Conservation (phyloP, 2,113 vertebrate genomes). For the Echinops telfairi region DNA sequence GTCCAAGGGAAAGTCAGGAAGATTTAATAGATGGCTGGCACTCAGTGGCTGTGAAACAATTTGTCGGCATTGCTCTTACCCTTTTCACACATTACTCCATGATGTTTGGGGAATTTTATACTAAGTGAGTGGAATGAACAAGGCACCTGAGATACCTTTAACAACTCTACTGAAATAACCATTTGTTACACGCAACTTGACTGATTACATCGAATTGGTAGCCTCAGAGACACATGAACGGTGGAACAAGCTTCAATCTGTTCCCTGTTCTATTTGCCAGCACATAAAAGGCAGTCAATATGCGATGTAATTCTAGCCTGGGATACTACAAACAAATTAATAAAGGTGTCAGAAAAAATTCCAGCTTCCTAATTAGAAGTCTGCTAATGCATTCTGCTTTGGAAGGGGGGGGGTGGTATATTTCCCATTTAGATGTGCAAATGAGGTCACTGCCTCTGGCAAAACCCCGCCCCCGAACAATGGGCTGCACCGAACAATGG, state of each 20-base stretch:
- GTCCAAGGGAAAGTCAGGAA: background rate
- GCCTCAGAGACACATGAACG: constrained; percentile 18
- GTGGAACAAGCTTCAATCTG: background rate
- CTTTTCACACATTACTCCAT: background rate
- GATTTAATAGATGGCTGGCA: constrained; percentile 59
- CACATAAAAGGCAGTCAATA: background rate
- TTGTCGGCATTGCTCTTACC: background rate
- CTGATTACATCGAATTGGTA: constrained; percentile 72
- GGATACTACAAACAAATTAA: background rate
- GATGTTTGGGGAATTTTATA: too few relatives aligned
- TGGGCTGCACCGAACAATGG: background rate
- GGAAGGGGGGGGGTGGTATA: background rate
- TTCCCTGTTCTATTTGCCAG: constrained; percentile 39
- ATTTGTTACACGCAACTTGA: constrained; percentile 56
- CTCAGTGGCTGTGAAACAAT: constrained; percentile 21
- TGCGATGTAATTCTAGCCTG: background rate
- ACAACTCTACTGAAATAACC: constrained; percentile 11
- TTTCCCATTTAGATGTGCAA: constrained; percentile 19
- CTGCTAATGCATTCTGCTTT: constrained; percentile 41
- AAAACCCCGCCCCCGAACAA: background rate
- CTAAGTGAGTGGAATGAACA: too few relatives aligned
- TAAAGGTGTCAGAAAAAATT: constrained; percentile 29
- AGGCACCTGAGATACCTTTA: too few relatives aligned
- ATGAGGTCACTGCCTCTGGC: background rate
- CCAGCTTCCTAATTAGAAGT: constrained; percentile 50